Base-by-base conservation (phyloP, 2,113 vertebrate genomes). In the Cettia cetti region DNA sequence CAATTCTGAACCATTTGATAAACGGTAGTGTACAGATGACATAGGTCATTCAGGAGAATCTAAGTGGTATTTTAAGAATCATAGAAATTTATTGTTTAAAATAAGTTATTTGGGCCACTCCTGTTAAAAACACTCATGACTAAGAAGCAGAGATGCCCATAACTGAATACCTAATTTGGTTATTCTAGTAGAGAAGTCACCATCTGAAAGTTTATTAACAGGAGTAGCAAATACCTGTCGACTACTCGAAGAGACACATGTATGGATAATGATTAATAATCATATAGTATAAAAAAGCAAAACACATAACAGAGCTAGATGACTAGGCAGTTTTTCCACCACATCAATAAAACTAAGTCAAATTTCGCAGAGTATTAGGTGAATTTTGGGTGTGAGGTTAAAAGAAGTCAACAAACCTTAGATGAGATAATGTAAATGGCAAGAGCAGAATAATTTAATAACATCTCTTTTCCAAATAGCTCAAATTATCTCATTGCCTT, bases 161-260 rank as follows among this genome's bases (percentile, higher is more conserved):
- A 60, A 6, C 11, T 72, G 13, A 35, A 35, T 13, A 35, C 1
- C 2, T 61, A 52, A 45, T 28, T 22, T 50, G 33, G 5, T 33
- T 70, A 44, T 45, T 77, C 1, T 0, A 6, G 21, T 33, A 59
- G 6, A 80, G 28, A 78, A 63, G 4, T 11, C 42, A 56, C 19
- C 11, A 30, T 26, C 35, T 54, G 26, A 74, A 83, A 66, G 13
- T 20, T 33, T 4, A 24, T 27, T n/a, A 40, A 37, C 1, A 72
- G 20, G 15, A 86, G 3, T 33, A 47, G 33, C 7, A 72, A 80
- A 72, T 40, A n/a, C 3, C 6, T 31, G 11, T 7, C 0, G 4
- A 33, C 16, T 72, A 17, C 0, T 2, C 4, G 40, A 74, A 89
- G 2, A 75, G 9, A 7, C 30, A 78, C 6, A 10, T 1, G 0